A percentile compares a stretch with the other conserved stretches of the same genome.
Conservation (phyloP, 2,113 vertebrate species). For the Antechinus flavipes region DNA sequence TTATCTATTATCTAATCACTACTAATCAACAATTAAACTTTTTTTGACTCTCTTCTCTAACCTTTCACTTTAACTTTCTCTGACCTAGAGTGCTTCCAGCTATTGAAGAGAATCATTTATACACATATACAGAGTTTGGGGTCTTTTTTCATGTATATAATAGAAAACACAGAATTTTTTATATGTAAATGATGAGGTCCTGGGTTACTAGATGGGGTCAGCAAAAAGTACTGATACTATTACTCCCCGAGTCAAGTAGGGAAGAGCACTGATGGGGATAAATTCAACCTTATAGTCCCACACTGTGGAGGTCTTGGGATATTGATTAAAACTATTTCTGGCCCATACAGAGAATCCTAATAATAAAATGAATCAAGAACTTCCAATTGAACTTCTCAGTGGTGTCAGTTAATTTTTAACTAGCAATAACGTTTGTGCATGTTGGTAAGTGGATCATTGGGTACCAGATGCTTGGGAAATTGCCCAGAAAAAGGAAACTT, state of each 20-base stretch:
- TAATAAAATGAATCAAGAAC: background rate
- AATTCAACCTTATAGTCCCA: too few species aligned
- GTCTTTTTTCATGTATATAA: background rate
- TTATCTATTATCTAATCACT: background rate
- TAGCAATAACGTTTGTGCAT: background rate
- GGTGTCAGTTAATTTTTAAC: background rate
- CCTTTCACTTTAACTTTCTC: background rate
- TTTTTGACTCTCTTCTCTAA: background rate
- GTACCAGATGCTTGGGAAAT: background rate
- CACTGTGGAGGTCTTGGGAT: background rate
- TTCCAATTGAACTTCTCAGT: background rate
- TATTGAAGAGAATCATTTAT: background rate
- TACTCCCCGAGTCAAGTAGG: too few species aligned
- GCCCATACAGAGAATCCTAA: background rate
- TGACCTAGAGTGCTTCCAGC: background rate
- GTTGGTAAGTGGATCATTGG: background rate
- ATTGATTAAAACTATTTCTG: background rate
- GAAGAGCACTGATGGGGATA: too few species aligned
- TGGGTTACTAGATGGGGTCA: too few species aligned
- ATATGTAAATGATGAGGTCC: background rate
- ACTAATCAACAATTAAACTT: too few species aligned
- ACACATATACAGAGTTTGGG: background rate
- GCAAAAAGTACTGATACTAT: too few species aligned
- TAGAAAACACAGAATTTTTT: background rate
- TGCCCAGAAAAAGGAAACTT: background rate